Evolutionary conservation across 2,113 vertebrate genomes (phyloP), one percentile per base, ranked within the genome.

Genomic region (Esox niger): DNA sequence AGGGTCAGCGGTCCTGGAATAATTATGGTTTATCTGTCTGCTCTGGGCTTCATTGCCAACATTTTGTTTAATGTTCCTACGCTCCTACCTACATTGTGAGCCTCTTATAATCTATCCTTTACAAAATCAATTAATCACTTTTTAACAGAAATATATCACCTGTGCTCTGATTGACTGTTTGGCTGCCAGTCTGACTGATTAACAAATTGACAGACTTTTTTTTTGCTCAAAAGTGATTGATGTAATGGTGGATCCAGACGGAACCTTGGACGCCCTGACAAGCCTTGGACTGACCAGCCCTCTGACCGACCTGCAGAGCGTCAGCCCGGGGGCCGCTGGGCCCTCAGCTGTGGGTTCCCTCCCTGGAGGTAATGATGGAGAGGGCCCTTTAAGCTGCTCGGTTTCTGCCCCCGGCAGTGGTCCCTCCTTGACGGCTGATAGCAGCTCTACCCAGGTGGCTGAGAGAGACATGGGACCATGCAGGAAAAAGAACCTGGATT

Each of bases 201-300:
- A 8, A n/a, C n/a, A n/a, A n/a, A 46, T 27, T 7, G 5, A 20
- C 13, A 26, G 5, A 62, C 60, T 23, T 66, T 21, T 43, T 20
- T 64, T 69, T 4, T 8, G 43, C 83, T 56, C 64, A 9, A 65
- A 78, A 98, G 96, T 93, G 1, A 98, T 98, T 69, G 97, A 98
- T 76, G 86, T 95, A 75, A 98, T 98, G 95, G 95, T 98, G 71
- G 96, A 98, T 83, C 96, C 96, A 1, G 96, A 98, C 32, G 96
- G 96, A 23, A 95, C 94, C 38, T 81, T 98, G 90, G 96, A 98
- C 71, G 94, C 95, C 62, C 83, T 97, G 70, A 93, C 94, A 88
- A 93, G 72, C 78, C 78, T 98, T 87, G 94, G 94, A 62, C 84
- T 96, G 17, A 75, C 88, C 64, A 91, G 88, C 73, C 89, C 95